A percentile compares a stretch with the other conserved stretches of the same genome.
These are phyloP conservation scores for Troides aeacus DNA, from an alignment of 2,888 invertebrate species.

Conservation along the genomic window DNA sequence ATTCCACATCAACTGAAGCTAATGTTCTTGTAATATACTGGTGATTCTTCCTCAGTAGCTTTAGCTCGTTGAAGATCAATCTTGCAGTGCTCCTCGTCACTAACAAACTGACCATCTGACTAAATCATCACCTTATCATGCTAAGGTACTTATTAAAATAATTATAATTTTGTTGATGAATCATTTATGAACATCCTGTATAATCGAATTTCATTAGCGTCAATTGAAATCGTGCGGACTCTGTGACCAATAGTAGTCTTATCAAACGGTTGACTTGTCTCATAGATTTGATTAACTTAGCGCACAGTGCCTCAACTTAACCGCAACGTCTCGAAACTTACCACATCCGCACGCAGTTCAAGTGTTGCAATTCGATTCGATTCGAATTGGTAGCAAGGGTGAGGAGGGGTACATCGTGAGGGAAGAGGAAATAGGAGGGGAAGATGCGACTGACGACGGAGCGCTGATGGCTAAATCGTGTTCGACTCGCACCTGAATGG, in stretches of 20 bases:
- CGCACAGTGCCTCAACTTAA: conserved; percentile 7
- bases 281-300: conserved; percentile 17
- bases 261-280: conserved; percentile 7
- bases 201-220: no score
- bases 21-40: no score
- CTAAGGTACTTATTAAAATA: no score
- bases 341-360: conserved; percentile 58
- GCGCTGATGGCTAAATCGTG: conserved; percentile 76
- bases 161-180: no score
- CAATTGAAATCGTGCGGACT: no score
- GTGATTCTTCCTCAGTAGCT: no score
- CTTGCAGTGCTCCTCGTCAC: no score
- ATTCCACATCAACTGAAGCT: no score
- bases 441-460: conserved; percentile 57
- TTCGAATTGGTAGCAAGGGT: conserved; percentile 61
- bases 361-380: conserved; percentile 67
- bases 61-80: no score
- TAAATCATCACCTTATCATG: no score
- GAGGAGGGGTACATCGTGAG: conserved; percentile 34
- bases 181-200: no score
- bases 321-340: conserved; percentile 35
- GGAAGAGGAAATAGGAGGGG: conserved; percentile 28
- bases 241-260: background rate
- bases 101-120: no score
- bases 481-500: conserved; percentile 73